Evolutionary conservation across 1,140 invertebrate species (phyloP).

Genomic region (Drosophila triauraria): DNA sequence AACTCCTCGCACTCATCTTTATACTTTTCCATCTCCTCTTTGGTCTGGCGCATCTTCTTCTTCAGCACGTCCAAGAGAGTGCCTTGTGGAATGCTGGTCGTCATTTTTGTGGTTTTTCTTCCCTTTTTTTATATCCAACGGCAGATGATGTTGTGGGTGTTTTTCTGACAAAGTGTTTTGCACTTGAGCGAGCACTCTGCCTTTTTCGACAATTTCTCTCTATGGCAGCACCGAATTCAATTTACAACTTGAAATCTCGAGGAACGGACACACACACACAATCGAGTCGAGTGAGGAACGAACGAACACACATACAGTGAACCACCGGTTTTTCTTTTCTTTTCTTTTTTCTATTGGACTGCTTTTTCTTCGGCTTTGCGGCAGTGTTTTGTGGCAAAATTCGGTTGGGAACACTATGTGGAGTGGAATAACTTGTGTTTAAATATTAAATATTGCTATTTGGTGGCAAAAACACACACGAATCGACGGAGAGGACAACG

Average conservation of each 20-base stretch:
- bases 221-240: slow-evolving; percentile 65
- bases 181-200: slow-evolving; percentile 72
- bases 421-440: slow-evolving; percentile 20
- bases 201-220: slow-evolving; percentile 57
- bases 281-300: slow-evolving; percentile 47
- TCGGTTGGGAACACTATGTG: slow-evolving; percentile 13
- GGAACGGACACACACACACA: slow-evolving; percentile 53
- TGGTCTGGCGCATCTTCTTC: slow-evolving; percentile 99
- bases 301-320: slow-evolving; percentile 64
- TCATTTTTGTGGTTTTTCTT: slow-evolving; percentile 89
- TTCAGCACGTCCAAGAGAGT: slow-evolving; percentile 97
- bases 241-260: slow-evolving; percentile 68
- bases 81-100: slow-evolving; percentile 93
- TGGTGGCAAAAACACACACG: slow-evolving; percentile 57
- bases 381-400: slow-evolving; percentile 48
- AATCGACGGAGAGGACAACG: slow-evolving; percentile 49
- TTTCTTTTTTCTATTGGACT: slow-evolving; percentile 67
- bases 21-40: slow-evolving; percentile 98
- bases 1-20: slow-evolving; percentile 98
- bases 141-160: slow-evolving; percentile 69
- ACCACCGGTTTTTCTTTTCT: slow-evolving; percentile 83
- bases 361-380: slow-evolving; percentile 56
- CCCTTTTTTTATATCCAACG: slow-evolving; percentile 65
- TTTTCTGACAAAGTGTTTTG: slow-evolving; percentile 60
- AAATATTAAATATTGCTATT: slow-evolving; percentile 54